Percentiles rank a stretch among this genome's conserved stretches.
Evolutionary conservation across 2,113 vertebrate species (phyloP).

Genomic region (Telmatochromis brachygnathus): DNA sequence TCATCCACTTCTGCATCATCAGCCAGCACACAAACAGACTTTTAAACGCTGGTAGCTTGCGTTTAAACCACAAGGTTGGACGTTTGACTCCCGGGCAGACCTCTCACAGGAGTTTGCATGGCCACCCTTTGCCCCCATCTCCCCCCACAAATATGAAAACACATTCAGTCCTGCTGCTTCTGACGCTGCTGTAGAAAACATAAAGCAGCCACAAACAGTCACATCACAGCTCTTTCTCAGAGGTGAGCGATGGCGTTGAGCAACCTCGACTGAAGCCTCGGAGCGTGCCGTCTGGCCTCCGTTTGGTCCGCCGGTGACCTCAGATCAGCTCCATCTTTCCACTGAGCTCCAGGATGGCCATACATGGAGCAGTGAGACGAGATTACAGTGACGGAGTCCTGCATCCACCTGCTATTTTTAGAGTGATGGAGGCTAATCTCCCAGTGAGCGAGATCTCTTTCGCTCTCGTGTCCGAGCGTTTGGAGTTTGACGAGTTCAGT

Average conservation of each 20-base stretch:
- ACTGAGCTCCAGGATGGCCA: conserved; percentile 32
- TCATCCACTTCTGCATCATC: background rate
- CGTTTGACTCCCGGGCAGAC: background rate
- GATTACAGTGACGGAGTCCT: conserved; percentile 2
- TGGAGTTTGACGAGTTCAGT: conserved; percentile 15
- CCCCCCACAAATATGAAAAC: background rate
- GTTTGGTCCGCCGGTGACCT: conserved; percentile 23
- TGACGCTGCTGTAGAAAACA: background rate
- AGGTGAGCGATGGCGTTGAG: background rate
- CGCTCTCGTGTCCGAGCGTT: background rate
- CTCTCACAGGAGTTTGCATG: background rate
- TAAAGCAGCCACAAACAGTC: background rate
- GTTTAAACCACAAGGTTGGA: accelerated
- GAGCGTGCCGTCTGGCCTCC: background rate
- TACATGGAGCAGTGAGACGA: conserved; percentile 51
- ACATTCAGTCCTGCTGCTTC: background rate
- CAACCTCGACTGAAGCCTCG: background rate
- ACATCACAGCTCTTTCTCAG: background rate
- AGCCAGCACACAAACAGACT: background rate
- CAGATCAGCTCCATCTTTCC: conserved; percentile 14
- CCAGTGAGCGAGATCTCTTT: background rate
- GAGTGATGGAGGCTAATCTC: conserved; percentile 41
- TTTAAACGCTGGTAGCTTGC: background rate
- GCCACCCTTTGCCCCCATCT: background rate
- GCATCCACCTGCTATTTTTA: conserved; percentile 56